Evolutionary conservation across 2,888 invertebrate species (phyloP).

Genomic region (Mylabris sibirica): DNA sequence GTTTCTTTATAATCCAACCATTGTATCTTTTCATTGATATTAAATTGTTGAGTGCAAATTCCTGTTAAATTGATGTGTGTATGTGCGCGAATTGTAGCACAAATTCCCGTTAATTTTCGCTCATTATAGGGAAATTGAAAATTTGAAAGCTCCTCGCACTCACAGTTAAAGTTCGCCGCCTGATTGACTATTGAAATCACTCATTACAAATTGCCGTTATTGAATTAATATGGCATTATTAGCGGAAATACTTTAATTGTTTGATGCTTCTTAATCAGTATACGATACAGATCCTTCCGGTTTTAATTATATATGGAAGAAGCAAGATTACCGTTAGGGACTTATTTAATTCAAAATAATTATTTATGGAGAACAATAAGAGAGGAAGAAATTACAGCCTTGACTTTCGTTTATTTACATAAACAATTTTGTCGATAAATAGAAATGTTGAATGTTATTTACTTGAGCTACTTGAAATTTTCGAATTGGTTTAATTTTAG

Average conservation of each 20-base stretch:
- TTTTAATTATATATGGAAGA: conserved; percentile 26
- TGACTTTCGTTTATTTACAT: conserved; percentile 7
- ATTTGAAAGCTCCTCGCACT: background rate
- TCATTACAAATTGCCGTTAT: conserved; percentile 28
- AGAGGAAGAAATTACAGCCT: background rate
- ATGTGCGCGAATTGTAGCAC: conserved; percentile 28
- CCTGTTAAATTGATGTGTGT: conserved; percentile 20
- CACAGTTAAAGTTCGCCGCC: conserved; percentile 20
- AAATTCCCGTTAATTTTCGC: conserved; percentile 22
- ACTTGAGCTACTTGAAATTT: conserved; percentile 4
- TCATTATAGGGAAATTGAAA: background rate
- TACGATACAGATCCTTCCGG: conserved; percentile 31
- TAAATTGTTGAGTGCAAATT: conserved; percentile 34
- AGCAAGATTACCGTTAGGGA: conserved; percentile 22
- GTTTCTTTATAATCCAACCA: conserved; percentile 12
- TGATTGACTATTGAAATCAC: conserved; percentile 33
- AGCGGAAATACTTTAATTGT: conserved; percentile 33
- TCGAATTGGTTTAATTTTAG: background rate
- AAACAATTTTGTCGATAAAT: background rate
- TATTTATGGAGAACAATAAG: too few species aligned
- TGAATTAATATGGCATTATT: conserved; percentile 35
- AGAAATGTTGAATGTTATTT: background rate
- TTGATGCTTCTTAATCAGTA: conserved; percentile 26
- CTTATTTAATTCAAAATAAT: background rate
- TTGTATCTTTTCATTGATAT: conserved; percentile 24